A percentile compares a stretch with the other conserved stretches of the same genome.
Evolutionary conservation across 1,140 invertebrate species (phyloP).

Genomic region (Pseudomyrmex sp.): DNA sequence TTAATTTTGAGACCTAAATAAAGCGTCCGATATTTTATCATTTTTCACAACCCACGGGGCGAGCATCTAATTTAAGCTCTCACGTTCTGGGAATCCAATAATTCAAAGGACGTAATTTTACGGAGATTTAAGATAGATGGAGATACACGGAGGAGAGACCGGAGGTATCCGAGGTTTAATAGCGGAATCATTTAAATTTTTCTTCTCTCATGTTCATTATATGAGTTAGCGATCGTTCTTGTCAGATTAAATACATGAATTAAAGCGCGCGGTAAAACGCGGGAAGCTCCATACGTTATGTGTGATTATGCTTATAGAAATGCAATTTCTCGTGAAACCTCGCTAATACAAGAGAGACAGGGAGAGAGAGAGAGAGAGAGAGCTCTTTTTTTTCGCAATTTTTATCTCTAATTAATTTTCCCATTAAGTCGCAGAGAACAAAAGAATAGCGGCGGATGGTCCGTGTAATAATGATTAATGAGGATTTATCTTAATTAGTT

Average conservation of each 20-base stretch:
- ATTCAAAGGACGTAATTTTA: background rate
- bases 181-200: too few species aligned
- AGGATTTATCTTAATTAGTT: conserved; percentile 16
- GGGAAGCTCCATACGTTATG: background rate
- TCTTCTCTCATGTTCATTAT: background rate
- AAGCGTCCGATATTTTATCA: background rate
- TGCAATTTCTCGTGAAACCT: conserved; percentile 2
- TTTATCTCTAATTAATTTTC: conserved; percentile 38
- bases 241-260: conserved; percentile 9
- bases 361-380: too few species aligned
- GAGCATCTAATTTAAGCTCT: background rate
- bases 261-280: conserved; percentile 9
- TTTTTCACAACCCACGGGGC: background rate
- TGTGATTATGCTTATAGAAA: background rate
- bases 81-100: background rate
- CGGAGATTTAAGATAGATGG: background rate
- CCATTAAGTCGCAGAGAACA: background rate
- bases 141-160: background rate
- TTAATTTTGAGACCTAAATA: too few species aligned
- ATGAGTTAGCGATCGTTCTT: background rate
- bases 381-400: background rate
- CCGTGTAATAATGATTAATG: conserved; percentile 30
- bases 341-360: background rate
- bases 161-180: too few species aligned
- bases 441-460: conserved; percentile 2